A percentile compares a stretch with the other conserved stretches of the same genome.
These are phyloP conservation scores for Zalophus californianus DNA, from an alignment of 2,797 vertebrate genomes.

Conservation along the genomic window DNA sequence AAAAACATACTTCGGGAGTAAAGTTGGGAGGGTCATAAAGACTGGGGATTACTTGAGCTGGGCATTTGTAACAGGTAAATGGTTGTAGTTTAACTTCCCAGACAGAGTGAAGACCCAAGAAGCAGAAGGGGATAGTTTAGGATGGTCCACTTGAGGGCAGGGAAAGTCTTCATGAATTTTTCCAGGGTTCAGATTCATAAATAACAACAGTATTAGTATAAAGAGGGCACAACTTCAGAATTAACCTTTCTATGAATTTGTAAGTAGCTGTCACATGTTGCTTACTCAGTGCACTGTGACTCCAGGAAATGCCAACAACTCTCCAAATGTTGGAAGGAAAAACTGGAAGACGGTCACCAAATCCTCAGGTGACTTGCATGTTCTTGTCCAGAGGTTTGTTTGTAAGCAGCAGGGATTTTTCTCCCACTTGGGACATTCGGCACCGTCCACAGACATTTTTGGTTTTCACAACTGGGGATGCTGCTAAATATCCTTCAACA, in stretches of 20 bases:
- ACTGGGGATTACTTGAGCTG: slow-evolving; percentile 82
- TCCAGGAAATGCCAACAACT: slow-evolving; percentile 81
- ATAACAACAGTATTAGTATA: slow-evolving; percentile 73
- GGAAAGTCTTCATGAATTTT: slow-evolving; percentile 79
- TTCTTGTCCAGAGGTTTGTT: background rate
- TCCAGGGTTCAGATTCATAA: slow-evolving; percentile 81
- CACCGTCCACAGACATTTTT: background rate
- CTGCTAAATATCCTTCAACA: background rate
- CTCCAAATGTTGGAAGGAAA: slow-evolving; percentile 80
- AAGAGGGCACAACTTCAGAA: slow-evolving; percentile 78
- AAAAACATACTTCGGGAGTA: slow-evolving; percentile 79
- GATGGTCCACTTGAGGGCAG: background rate
- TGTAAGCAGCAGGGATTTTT: background rate
- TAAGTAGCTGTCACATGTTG: slow-evolving; percentile 69
- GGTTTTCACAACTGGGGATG: background rate
- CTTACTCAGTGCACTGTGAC: slow-evolving; percentile 77
- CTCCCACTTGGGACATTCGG: background rate
- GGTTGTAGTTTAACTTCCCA: slow-evolving; percentile 81
- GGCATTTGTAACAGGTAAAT: slow-evolving; percentile 85
- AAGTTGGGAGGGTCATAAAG: slow-evolving; percentile 85
- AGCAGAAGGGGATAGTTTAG: background rate
- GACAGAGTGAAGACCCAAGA: background rate
- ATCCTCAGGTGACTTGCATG: background rate
- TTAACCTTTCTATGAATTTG: slow-evolving; percentile 80
- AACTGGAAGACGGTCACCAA: slow-evolving; percentile 77